These are phyloP conservation scores for Micronycteris hirsuta DNA, from an alignment of 2,113 vertebrate species.

Conservation along the genomic window DNA sequence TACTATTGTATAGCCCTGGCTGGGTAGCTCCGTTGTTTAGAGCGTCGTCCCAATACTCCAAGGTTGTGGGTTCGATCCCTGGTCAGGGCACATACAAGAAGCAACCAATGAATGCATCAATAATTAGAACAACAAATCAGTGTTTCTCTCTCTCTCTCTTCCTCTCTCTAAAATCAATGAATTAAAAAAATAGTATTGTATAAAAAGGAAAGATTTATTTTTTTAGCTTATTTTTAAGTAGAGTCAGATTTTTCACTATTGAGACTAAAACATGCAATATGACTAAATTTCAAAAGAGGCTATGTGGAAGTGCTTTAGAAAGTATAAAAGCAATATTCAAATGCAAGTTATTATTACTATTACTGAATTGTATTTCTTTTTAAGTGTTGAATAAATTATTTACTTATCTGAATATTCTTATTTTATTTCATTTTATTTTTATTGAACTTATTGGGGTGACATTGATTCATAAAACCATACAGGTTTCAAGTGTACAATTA, in stretches of 20 bases:
- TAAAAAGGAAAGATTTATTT: not conserved
- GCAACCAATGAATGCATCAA: too few relatives aligned
- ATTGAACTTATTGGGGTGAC: not conserved
- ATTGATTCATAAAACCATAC: not conserved
- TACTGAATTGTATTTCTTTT: not conserved
- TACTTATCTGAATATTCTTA: not conserved
- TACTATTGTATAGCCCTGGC: not conserved
- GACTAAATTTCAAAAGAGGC: not conserved
- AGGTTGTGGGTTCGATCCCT: too few relatives aligned
- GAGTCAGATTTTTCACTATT: not conserved
- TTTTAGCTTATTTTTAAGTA: not conserved
- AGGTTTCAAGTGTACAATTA: not conserved
- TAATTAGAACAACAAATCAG: too few relatives aligned
- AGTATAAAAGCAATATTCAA: not conserved
- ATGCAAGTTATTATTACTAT: not conserved
- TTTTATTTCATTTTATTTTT: not conserved
- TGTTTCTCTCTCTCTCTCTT: too few relatives aligned
- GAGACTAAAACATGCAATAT: not conserved
- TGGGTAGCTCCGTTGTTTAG: too few relatives aligned
- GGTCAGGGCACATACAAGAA: too few relatives aligned
- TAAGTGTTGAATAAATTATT: not conserved
- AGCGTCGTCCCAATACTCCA: too few relatives aligned
- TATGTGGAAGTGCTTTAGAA: slow-evolving; percentile 24
- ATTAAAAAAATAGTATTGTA: not conserved
- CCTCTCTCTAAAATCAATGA: too few relatives aligned